Conservation (phyloP, 1,140 invertebrate genomes). For the Drosophila setifemur region DNA sequence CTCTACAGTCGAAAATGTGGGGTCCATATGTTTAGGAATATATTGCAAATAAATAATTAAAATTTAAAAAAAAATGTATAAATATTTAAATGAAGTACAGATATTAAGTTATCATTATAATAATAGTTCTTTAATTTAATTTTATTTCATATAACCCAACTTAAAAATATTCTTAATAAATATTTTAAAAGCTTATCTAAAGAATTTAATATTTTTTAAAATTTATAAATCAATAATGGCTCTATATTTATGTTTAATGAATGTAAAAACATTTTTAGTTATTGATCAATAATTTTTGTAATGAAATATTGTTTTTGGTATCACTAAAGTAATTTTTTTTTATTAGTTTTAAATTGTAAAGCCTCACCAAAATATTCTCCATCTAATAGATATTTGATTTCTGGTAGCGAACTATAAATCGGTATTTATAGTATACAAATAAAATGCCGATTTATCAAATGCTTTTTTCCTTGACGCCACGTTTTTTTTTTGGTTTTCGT, state of each 20-base stretch:
- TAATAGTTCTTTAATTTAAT: neutral
- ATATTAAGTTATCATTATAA: no score
- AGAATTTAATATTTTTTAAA: no score
- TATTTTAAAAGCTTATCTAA: no score
- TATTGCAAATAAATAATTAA: neutral
- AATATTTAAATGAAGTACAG: no score
- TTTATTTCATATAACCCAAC: neutral
- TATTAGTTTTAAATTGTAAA: neutral
- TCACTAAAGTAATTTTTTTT: no score
- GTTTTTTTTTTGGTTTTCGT: neutral
- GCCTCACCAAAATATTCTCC: neutral
- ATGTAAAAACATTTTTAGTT: no score
- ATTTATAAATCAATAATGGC: no score
- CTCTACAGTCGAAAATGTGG: slow-evolving; percentile 3
- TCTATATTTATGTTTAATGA: no score
- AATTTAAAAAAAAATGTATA: neutral
- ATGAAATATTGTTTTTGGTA: no score
- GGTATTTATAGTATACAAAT: neutral
- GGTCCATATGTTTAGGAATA: neutral
- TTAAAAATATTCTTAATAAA: neutral
- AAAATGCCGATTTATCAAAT: slow-evolving; percentile 4
- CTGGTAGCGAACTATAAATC: no score
- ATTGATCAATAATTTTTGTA: no score
- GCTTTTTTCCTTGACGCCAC: neutral
- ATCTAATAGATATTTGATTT: neutral